phyloP scores from a whole-genome alignment of 2,797 vertebrate genomes.

The Coreius guichenoti region DNA sequence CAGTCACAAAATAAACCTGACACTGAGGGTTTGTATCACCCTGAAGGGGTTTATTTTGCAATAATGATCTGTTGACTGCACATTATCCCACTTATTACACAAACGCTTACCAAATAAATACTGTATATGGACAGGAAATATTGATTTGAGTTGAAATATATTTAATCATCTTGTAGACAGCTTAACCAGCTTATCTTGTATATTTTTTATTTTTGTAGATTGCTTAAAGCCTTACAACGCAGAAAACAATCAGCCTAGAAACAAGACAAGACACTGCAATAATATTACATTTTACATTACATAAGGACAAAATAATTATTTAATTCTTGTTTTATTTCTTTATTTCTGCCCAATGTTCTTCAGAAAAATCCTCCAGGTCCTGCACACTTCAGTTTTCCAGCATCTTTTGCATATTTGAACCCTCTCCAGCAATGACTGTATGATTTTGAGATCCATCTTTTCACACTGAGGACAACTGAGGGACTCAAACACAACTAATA shows the following conservation, averaged over 20 bases:
- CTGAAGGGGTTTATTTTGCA: conserved; percentile 5
- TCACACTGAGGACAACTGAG: too few species aligned
- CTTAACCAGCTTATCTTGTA: background rate
- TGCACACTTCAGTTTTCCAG: too few species aligned
- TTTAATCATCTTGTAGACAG: background rate
- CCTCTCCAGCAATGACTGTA: too few species aligned
- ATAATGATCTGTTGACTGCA: background rate
- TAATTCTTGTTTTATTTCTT: too few species aligned
- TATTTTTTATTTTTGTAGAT: background rate
- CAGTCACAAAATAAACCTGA: background rate
- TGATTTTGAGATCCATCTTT: too few species aligned
- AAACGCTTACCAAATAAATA: background rate
- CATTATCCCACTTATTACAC: background rate
- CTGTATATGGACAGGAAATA: background rate
- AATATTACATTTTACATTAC: too few species aligned
- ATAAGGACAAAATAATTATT: too few species aligned
- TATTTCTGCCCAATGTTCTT: too few species aligned
- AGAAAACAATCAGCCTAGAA: background rate
- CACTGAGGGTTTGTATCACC: background rate
- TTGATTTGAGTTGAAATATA: background rate
- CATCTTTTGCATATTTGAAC: too few species aligned
- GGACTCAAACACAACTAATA: too few species aligned
- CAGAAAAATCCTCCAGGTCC: too few species aligned
- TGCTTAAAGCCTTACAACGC: background rate
- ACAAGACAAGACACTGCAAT: background rate